Evolutionary conservation across 2,888 invertebrate genomes (phyloP), one percentile per base, ranked within the genome.

Genomic region (Apodemia mormo): DNA sequence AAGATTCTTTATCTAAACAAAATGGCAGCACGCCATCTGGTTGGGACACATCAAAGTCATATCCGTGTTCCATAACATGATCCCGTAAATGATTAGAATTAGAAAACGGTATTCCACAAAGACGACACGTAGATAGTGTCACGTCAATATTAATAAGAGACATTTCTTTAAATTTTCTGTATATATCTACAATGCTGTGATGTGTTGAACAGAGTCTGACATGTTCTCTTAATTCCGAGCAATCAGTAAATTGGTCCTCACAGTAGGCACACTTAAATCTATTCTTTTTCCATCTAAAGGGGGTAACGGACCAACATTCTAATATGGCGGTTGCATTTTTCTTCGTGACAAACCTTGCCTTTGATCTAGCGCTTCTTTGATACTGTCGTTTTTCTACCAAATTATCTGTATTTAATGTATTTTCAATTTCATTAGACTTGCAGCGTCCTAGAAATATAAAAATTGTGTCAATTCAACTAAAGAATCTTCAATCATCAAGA

Each of bases 401-500:
- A 56, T 76, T 74, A 65, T 73, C 66, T 43, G 74, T 73, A 58
- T 71, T 72, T 71, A 76, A 52, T n/a, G 80, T 67, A 77, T 75
- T 80, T 70, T 82, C 83, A 72, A 80, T 81, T 76, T 78, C 79
- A 76, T 78, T 81, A 79, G 82, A 80, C 76, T 81, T 82, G 74
- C 78, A 78, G 77, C 72, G 75, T 81, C 92, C 92, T 92, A 92
- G 89, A 92, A 92, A 92, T 87, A 91, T 85, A 92, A 92, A 92
- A 89, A 79, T 78, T 74, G 73, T 73, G 80, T 81, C 77, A 80
- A 74, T 75, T 74, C 72, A 70, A 52, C 30, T 64, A 3, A 12
- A 52, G 52, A 40, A 54, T 37, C 33, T 12, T 61, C 7, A 7
- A 14, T 9, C 30, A 30, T 30, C 33, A 61, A 22, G 29, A 52